phyloP scores from a whole-genome alignment of 2,888 invertebrate genomes.

The Neuroscelio doddi region DNA sequence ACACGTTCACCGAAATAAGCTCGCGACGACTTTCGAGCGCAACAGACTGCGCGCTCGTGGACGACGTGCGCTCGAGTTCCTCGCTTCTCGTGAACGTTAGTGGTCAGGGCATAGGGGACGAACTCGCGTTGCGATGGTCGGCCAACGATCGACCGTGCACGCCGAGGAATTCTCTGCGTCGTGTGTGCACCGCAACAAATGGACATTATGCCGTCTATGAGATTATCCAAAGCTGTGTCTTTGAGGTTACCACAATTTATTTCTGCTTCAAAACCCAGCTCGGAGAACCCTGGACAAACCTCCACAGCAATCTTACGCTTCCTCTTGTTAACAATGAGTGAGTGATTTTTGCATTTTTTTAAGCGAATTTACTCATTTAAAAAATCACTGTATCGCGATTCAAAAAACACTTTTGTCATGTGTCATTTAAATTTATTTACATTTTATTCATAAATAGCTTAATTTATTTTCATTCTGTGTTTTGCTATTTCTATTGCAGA shows the following conservation, averaged over 20 bases:
- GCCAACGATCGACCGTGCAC: conserved; percentile 46
- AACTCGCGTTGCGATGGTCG: conserved; percentile 57
- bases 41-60: background rate
- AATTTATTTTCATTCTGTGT: no score
- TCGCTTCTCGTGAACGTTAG: conserved; percentile 50
- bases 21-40: conserved; percentile 1
- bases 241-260: conserved; percentile 60
- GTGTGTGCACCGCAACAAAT: conserved; percentile 41
- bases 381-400: no score
- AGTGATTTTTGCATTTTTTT: conserved; percentile 43
- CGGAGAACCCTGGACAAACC: conserved; percentile 56
- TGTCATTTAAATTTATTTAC: no score
- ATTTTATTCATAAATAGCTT: no score
- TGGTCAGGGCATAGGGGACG: conserved; percentile 51
- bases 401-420: no score
- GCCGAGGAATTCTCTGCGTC: conserved; percentile 42
- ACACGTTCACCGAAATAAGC: conserved; percentile 7
- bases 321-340: conserved; percentile 49
- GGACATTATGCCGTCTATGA: conserved; percentile 52
- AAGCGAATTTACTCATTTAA: no score
- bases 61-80: conserved; percentile 10
- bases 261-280: conserved; percentile 57
- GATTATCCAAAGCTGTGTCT: conserved; percentile 49
- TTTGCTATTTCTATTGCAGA: no score
- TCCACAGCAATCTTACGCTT: conserved; percentile 55